Conservation (phyloP, 2,113 vertebrate species). For the Sporophila hypoxantha region DNA sequence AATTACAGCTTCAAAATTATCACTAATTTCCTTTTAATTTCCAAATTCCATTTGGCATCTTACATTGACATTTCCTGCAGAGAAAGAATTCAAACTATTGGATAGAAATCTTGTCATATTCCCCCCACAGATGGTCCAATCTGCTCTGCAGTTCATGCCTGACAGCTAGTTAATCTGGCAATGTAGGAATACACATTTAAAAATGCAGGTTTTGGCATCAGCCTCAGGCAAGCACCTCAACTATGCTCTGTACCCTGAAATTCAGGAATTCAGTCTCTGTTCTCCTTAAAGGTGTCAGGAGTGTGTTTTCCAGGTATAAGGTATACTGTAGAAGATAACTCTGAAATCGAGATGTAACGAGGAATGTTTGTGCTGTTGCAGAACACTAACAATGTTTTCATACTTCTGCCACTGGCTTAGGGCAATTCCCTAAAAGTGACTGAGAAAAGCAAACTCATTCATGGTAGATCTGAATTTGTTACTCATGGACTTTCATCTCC, state of each 20-base stretch:
- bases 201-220: background rate
- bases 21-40: background rate
- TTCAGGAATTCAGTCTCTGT: background rate
- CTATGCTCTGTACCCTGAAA: background rate
- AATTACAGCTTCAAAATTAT: background rate
- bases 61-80: background rate
- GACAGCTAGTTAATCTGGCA: background rate
- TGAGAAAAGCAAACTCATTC: background rate
- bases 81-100: background rate
- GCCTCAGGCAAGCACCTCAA: background rate
- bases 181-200: background rate
- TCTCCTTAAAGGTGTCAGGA: background rate
- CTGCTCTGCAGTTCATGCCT: background rate
- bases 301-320: background rate
- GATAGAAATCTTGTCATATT: background rate
- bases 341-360: background rate
- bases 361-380: background rate
- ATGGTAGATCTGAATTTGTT: background rate
- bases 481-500: background rate
- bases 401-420: background rate
- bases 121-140: constrained; percentile 5
- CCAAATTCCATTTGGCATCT: background rate
- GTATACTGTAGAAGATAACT: background rate
- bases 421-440: background rate
- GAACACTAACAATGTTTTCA: background rate